phyloP scores from a whole-genome alignment of 30 jellyfish, hydroid and myxozoan species.

The Pelagia noctiluca region DNA sequence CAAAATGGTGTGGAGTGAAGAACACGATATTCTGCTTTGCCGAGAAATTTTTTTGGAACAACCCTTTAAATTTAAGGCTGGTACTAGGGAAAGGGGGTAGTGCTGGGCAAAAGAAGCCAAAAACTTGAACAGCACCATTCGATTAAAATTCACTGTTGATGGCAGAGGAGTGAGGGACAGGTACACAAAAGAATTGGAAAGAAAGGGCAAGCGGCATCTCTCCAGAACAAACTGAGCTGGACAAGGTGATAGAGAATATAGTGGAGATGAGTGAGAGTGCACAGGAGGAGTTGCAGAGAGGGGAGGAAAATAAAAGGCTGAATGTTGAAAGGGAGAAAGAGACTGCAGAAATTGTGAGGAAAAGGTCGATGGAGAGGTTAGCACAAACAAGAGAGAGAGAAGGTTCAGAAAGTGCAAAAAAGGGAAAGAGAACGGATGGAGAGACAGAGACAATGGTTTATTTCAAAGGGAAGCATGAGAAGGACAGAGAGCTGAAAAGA shows the following conservation, averaged over 20 bases:
- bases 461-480: neutral
- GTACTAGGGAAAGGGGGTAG: constrained; percentile 19
- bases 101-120: constrained; percentile 11
- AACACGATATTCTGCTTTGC: constrained; percentile 11
- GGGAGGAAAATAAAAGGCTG: neutral
- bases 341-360: constrained; percentile 30
- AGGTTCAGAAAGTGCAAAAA: neutral
- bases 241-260: constrained; percentile 15
- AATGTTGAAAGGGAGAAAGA: too few relatives aligned
- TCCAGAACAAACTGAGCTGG: constrained; percentile 23
- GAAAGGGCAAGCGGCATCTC: constrained; percentile 26
- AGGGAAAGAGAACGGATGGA: neutral
- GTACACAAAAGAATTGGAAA: neutral
- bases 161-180: constrained; percentile 27
- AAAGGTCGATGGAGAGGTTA: constrained; percentile 21
- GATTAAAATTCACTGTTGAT: neutral
- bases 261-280: constrained; percentile 1
- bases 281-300: neutral
- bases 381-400: neutral
- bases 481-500: constrained; percentile 14
- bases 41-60: neutral
- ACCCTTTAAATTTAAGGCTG: constrained; percentile 13
- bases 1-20: constrained; percentile 10
- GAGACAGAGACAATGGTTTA: constrained; percentile 29
- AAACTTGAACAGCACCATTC: constrained; percentile 9